A percentile compares a stretch with the other conserved stretches of the same genome.
Evolutionary conservation across 2,113 vertebrate species (phyloP).

Genomic region (Toxostoma redivivum): DNA sequence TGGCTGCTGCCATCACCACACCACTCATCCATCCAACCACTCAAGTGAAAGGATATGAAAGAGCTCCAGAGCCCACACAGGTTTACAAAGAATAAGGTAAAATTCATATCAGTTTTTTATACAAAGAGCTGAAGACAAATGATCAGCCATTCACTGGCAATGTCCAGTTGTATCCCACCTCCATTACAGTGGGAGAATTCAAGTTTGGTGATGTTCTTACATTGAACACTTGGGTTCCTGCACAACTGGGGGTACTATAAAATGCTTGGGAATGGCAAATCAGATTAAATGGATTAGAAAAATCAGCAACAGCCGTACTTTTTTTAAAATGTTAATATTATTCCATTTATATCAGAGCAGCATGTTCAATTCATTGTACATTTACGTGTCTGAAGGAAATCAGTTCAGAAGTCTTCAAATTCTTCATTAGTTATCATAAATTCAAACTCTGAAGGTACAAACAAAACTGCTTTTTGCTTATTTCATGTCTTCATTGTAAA

Average conservation of each 20-base stretch:
- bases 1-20: not conserved
- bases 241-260: not conserved
- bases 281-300: not conserved
- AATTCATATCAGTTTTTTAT: not conserved
- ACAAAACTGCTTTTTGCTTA: not conserved
- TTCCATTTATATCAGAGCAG: not conserved
- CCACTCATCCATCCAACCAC: not conserved
- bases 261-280: not conserved
- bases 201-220: not conserved
- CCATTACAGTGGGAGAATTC: not conserved
- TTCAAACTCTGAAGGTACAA: not conserved
- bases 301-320: not conserved
- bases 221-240: not conserved
- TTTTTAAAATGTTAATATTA: not conserved
- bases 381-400: not conserved
- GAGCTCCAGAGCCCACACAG: not conserved
- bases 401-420: not conserved
- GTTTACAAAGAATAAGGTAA: not conserved
- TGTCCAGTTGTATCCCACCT: not conserved
- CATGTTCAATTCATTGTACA: not conserved
- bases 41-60: not conserved
- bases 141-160: not conserved
- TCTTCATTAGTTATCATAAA: not conserved
- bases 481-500: not conserved
- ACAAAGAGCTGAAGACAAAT: not conserved